phyloP scores from a whole-genome alignment of 2,888 invertebrate genomes.

The Hymenopus coronatus region DNA sequence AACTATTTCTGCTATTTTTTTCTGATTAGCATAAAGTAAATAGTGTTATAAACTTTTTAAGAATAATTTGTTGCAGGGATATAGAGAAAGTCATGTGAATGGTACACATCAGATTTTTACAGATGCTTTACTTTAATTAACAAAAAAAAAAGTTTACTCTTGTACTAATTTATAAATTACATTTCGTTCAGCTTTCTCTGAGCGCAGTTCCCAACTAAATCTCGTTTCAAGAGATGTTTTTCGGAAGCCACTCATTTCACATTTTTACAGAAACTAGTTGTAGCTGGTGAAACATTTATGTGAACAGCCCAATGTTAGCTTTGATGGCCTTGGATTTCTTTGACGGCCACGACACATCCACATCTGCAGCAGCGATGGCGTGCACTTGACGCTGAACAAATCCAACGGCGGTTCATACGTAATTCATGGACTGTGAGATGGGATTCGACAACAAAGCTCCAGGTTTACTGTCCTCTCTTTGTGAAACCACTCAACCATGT shows the following conservation, averaged over 20 bases:
- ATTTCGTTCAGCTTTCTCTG: background rate
- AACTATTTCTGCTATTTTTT: too few species aligned
- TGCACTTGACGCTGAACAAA: background rate
- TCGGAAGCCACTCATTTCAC: background rate
- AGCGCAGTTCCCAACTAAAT: background rate
- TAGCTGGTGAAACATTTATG: background rate
- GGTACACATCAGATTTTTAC: too few species aligned
- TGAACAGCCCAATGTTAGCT: background rate
- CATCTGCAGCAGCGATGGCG: background rate
- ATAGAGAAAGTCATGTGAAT: too few species aligned
- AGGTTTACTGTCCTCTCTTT: background rate
- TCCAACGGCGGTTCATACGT: background rate
- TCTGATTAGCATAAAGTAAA: too few species aligned
- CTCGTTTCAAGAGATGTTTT: background rate
- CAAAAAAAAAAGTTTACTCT: too few species aligned
- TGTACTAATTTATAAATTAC: background rate
- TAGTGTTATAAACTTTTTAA: too few species aligned
- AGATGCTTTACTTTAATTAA: too few species aligned
- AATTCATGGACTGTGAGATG: background rate
- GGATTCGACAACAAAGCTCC: background rate
- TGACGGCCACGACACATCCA: background rate
- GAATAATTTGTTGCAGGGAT: too few species aligned
- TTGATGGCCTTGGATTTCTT: background rate
- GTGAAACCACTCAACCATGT: background rate
- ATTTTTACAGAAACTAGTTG: background rate